These are phyloP conservation scores for Rhyacichthys aspro DNA, from an alignment of 2,797 vertebrate species.

Conservation along the genomic window DNA sequence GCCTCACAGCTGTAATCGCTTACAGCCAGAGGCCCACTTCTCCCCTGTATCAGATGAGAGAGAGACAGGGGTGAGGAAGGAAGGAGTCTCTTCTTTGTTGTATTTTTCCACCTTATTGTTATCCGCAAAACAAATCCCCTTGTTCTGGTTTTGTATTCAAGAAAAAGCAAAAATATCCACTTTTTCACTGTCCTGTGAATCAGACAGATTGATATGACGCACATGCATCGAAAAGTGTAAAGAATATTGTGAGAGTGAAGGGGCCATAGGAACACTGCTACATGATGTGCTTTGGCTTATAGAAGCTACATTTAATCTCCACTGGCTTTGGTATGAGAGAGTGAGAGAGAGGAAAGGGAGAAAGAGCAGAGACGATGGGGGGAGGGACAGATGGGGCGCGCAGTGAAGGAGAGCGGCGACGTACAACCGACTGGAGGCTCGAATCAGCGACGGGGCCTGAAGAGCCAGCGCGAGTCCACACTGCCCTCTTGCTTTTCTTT, in stretches of 20 bases:
- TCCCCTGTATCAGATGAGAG: constrained; percentile 63
- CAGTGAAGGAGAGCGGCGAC: constrained; percentile 84
- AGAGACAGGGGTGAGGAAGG: constrained; percentile 30
- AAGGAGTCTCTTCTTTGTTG: constrained; percentile 49
- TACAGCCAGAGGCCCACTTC: constrained; percentile 78
- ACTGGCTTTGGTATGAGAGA: constrained; percentile 85
- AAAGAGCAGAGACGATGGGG: constrained; percentile 80
- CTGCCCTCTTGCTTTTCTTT: constrained; percentile 87
- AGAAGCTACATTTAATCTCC: constrained; percentile 97
- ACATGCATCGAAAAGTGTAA: constrained; percentile 18
- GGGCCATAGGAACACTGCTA: constrained; percentile 86
- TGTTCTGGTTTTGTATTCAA: constrained; percentile 50
- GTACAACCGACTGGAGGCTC: constrained; percentile 83
- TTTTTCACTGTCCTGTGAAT: constrained; percentile 12
- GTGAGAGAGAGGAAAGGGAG: constrained; percentile 61
- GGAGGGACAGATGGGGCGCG: constrained; percentile 66
- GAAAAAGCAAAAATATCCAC: constrained; percentile 51
- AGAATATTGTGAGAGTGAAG: constrained; percentile 40
- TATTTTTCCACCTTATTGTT: constrained; percentile 59
- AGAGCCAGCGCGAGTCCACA: constrained; percentile 82
- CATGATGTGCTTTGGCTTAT: constrained; percentile 92
- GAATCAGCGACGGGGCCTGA: constrained; percentile 86
- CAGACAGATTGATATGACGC: not conserved
- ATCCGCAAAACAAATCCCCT: constrained; percentile 64
- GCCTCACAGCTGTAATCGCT: constrained; percentile 82